Evolutionary conservation across 2,888 invertebrate genomes (phyloP).

Genomic region (Onchidella celtica): DNA sequence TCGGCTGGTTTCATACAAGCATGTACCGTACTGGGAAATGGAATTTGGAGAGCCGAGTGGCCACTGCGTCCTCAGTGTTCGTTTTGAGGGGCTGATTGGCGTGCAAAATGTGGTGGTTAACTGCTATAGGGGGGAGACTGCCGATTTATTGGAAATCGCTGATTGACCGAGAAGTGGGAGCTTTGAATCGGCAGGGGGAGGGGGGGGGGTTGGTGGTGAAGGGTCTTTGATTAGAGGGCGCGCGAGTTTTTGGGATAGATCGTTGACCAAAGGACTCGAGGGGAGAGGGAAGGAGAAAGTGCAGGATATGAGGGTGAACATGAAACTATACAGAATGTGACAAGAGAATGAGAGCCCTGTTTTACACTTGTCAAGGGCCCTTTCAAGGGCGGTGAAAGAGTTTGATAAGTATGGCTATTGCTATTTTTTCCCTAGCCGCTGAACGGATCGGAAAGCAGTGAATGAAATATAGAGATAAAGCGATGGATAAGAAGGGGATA

Average conservation of each 20-base stretch:
- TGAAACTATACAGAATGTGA: too few relatives aligned
- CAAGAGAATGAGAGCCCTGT: too few relatives aligned
- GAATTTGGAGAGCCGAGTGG: too few relatives aligned
- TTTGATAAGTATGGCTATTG: too few relatives aligned
- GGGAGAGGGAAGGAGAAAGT: conserved; percentile 1
- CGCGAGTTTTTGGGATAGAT: background rate
- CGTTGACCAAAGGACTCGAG: background rate
- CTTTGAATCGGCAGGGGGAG: background rate
- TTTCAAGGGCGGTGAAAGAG: too few relatives aligned
- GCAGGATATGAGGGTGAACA: too few relatives aligned
- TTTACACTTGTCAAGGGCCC: too few relatives aligned
- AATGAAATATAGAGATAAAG: conserved; percentile 5
- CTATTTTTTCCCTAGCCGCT: too few relatives aligned
- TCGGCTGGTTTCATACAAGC: too few relatives aligned
- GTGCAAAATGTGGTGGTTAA: background rate
- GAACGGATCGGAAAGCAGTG: too few relatives aligned
- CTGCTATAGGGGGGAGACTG: background rate
- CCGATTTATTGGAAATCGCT: background rate
- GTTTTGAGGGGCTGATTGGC: background rate
- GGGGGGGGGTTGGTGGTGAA: background rate
- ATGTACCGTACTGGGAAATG: too few relatives aligned
- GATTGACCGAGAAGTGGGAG: background rate
- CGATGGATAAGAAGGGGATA: background rate
- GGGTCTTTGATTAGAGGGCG: background rate
- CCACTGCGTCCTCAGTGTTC: background rate